phyloP scores from a whole-genome alignment of 1,140 invertebrate species.

The Trichonephila clavipes region DNA sequence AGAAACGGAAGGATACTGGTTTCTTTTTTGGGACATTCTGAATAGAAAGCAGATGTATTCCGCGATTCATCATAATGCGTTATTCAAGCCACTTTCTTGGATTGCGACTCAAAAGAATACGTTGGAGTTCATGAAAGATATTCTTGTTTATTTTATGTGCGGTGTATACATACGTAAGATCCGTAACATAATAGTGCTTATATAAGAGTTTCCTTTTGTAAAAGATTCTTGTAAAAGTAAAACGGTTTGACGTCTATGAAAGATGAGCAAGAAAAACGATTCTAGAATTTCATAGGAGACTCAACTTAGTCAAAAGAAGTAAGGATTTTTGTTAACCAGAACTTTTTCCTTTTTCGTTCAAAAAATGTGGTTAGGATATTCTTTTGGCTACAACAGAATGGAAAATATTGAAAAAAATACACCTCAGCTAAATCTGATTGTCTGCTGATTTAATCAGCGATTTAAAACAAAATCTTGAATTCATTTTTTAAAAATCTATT shows the following conservation, averaged over 20 bases:
- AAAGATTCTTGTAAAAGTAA: background rate
- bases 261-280: background rate
- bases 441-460: no score
- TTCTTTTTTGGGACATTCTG: conserved; percentile 11
- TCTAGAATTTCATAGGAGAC: background rate
- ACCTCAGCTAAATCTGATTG: no score
- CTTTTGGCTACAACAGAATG: no score
- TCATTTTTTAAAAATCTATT: no score
- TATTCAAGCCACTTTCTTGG: conserved; percentile 43
- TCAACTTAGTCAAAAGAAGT: no score
- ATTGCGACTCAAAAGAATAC: conserved; percentile 29
- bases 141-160: background rate
- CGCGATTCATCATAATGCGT: conserved; percentile 42
- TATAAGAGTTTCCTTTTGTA: background rate
- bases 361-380: no score
- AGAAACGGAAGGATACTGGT: background rate
- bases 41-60: conserved; percentile 41
- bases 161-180: background rate
- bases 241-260: conserved; percentile 3
- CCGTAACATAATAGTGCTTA: conserved; percentile 3
- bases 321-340: no score
- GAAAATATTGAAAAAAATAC: no score
- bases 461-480: no score
- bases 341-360: no score
- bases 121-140: background rate